A percentile compares a stretch with the other conserved stretches of the same genome.
phyloP scores from a whole-genome alignment of 2,113 vertebrate species.

The Pantherophis guttatus region DNA sequence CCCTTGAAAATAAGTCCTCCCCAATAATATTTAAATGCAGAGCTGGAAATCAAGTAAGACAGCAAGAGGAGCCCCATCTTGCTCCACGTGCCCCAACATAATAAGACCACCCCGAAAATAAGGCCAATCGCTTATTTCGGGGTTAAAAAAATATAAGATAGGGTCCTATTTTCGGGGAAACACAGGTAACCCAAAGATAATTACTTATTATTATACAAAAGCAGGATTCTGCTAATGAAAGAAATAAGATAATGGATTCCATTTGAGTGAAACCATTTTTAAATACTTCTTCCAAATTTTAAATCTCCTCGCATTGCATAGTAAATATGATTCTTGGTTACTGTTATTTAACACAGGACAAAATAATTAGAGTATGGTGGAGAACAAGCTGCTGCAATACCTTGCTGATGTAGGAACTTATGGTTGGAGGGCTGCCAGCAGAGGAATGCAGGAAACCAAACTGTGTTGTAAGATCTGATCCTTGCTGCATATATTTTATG shows the following conservation, averaged over 20 bases:
- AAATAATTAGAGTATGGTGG: not conserved
- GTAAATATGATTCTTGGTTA: slow-evolving; percentile 10
- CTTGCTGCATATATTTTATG: slow-evolving; percentile 13
- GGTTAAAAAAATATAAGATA: too few species aligned
- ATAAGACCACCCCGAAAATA: too few species aligned
- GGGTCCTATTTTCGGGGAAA: too few species aligned
- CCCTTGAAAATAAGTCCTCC: too few species aligned
- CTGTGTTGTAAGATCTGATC: slow-evolving; percentile 28
- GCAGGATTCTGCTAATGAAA: not conserved
- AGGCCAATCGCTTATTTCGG: too few species aligned
- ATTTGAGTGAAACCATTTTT: not conserved
- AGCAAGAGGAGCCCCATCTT: too few species aligned
- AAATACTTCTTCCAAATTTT: not conserved
- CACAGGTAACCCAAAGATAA: not conserved
- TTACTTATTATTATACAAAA: slow-evolving; percentile 3
- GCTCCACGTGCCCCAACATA: too few species aligned
- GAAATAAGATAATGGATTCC: not conserved
- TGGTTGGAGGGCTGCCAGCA: slow-evolving; percentile 25
- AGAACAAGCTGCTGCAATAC: slow-evolving; percentile 13
- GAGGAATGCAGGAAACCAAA: slow-evolving; percentile 41
- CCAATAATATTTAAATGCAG: too few species aligned
- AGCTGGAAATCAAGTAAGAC: too few species aligned
- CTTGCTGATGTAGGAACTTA: not conserved
- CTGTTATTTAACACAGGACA: not conserved
- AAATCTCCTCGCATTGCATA: not conserved